These are phyloP conservation scores for Gymnosoma rotundatum DNA, from an alignment of 2,888 invertebrate species.

Conservation along the genomic window DNA sequence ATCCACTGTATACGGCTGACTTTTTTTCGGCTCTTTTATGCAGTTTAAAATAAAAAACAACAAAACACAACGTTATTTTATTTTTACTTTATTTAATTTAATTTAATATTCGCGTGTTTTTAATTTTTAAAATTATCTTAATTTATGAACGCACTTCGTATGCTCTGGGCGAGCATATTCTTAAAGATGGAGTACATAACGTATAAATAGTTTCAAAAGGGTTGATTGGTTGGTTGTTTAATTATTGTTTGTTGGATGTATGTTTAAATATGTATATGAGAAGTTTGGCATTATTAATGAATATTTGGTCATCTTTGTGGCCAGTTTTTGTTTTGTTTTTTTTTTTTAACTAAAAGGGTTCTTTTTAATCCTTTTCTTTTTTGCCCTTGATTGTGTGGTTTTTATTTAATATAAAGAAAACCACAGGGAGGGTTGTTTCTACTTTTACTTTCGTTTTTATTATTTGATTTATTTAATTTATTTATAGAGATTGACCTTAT, in stretches of 20 bases:
- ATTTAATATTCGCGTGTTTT: too few relatives aligned
- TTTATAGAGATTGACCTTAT: constrained; percentile 43
- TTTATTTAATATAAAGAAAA: neutral
- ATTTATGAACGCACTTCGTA: neutral
- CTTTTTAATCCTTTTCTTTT: constrained; percentile 43
- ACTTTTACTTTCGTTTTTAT: constrained; percentile 29
- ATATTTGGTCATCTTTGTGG: constrained; percentile 68
- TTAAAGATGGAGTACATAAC: neutral
- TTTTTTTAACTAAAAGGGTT: constrained; percentile 32
- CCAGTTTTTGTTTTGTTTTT: constrained; percentile 33
- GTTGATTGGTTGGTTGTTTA: constrained; percentile 62
- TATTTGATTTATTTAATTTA: constrained; percentile 13
- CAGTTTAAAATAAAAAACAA: too few relatives aligned
- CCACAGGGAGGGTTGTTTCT: constrained; percentile 40
- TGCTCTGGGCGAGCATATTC: neutral
- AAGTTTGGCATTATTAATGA: constrained; percentile 56
- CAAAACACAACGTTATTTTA: too few relatives aligned
- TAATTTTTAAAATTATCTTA: neutral
- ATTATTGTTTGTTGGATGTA: constrained; percentile 37
- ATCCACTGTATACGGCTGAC: too few relatives aligned
- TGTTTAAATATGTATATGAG: neutral
- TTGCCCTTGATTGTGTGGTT: constrained; percentile 14
- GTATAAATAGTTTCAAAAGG: constrained; percentile 30
- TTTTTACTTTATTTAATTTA: too few relatives aligned
- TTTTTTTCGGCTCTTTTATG: too few relatives aligned